Conservation (phyloP, 2,797 vertebrate genomes). For the Coregonus ussuriensis region DNA sequence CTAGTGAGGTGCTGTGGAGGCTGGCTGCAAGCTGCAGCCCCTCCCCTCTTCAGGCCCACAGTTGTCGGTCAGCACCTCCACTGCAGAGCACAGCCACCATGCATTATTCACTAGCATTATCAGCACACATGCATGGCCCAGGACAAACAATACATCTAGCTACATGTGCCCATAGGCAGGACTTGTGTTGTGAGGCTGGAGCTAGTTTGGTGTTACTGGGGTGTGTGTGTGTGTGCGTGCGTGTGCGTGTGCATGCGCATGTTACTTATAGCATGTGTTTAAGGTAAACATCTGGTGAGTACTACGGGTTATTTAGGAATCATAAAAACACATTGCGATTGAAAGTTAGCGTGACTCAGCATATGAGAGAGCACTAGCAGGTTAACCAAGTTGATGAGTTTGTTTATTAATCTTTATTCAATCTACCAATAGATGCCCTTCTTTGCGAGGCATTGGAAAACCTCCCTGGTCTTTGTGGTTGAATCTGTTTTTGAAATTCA, state of each 20-base stretch:
- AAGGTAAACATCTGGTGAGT: not conserved
- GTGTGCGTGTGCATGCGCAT: not conserved
- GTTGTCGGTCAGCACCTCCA: conserved; percentile 7
- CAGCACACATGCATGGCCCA: not conserved
- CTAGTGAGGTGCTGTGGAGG: not conserved
- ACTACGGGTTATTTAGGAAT: not conserved
- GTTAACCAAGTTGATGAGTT: not conserved
- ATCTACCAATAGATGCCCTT: not conserved
- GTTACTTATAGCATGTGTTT: not conserved
- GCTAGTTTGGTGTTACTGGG: not conserved
- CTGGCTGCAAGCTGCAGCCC: conserved; percentile 32
- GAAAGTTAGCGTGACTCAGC: not conserved
- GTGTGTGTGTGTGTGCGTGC: no score
- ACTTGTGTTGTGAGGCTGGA: not conserved
- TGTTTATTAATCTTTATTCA: not conserved
- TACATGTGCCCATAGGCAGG: not conserved
- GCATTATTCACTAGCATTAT: conserved; percentile 30
- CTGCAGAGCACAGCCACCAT: conserved; percentile 6
- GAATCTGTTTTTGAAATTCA: no score
- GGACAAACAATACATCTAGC: not conserved
- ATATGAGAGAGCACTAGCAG: not conserved
- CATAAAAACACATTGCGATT: no score
- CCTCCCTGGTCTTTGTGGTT: not conserved
- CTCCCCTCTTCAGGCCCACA: not conserved
- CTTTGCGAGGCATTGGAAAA: not conserved